Base-by-base conservation (phyloP, 2,797 vertebrate genomes). In the Pygocentrus nattereri region DNA sequence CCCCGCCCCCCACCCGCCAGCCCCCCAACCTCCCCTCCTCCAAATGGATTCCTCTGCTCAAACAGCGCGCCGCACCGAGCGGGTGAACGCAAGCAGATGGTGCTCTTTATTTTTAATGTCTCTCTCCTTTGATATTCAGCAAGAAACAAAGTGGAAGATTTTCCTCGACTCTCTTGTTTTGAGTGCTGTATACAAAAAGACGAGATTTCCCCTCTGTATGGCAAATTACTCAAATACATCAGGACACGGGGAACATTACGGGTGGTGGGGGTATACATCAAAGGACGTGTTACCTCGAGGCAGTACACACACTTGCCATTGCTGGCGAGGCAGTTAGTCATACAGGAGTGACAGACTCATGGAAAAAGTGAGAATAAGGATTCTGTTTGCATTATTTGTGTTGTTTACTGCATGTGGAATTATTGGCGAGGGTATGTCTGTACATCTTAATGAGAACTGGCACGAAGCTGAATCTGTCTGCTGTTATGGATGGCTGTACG, bases 51-150 rank as follows among this genome's bases (percentile, higher is more conserved):
- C 18, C 50, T 67, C 49, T 47, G 30, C 30, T 78, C 30, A 31
- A 62, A 49, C 54, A 31, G 19, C 54, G 52, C 41, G 67, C 58
- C 30, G 67, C 27, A 62, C 44, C 38, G 64, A 76, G 27, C 18
- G 61, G 74, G 21, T 18, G 75, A 81, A 74, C 38, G 25, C 73
- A 44, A 83, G 80, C 80, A 78, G 82, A 84, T 80, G 81, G 81
- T 78, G 75, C 70, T 47, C 62, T 79, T 76, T 79, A 74, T 78
- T 71, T 85, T 82, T 82, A 61, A 82, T 80, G 79, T 59, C 49
- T 80, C 30, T 58, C 49, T 78, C 54, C 82, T 87, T 84, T 84
- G 70, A 85, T 78, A 77, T 77, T 69, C 80, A 31, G 52, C 78
- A 74, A 64, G 80, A 79, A 84, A 62, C 77, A 76, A 82, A 85